phyloP scores from a whole-genome alignment of 2,888 invertebrate genomes.

The Spicauda simplicius region DNA sequence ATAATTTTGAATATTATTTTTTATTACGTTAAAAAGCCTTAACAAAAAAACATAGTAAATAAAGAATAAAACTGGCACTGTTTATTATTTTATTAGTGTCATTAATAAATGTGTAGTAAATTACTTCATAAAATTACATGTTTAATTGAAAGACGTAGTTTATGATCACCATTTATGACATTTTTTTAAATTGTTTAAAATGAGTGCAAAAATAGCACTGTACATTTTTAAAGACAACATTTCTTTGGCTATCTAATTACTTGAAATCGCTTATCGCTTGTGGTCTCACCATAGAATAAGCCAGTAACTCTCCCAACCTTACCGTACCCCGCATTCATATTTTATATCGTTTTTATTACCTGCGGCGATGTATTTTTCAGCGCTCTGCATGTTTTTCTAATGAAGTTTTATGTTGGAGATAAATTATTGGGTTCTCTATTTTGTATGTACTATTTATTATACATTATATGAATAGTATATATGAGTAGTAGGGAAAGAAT shows the following conservation, averaged over 20 bases:
- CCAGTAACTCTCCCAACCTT: conserved; percentile 18
- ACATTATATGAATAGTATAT: neutral
- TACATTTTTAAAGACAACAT: too few species aligned
- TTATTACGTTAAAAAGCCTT: too few species aligned
- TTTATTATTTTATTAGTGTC: too few species aligned
- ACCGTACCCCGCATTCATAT: conserved; percentile 27
- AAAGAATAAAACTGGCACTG: too few species aligned
- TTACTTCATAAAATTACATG: too few species aligned
- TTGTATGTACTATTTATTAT: neutral
- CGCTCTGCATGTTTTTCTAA: conserved; percentile 24
- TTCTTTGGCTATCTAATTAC: neutral
- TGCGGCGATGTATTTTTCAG: conserved; percentile 31
- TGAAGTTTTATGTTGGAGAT: conserved; percentile 5
- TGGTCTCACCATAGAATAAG: neutral
- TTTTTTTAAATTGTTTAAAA: too few species aligned
- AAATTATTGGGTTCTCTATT: neutral
- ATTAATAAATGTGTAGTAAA: too few species aligned
- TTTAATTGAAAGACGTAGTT: too few species aligned
- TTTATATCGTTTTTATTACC: conserved; percentile 31
- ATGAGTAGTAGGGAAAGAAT: neutral
- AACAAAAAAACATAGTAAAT: too few species aligned
- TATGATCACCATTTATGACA: too few species aligned
- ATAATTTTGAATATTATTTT: too few species aligned
- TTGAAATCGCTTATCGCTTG: neutral
- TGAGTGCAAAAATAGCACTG: too few species aligned